Conservation (phyloP, 2,888 invertebrate species). For the Agrochola litura region DNA sequence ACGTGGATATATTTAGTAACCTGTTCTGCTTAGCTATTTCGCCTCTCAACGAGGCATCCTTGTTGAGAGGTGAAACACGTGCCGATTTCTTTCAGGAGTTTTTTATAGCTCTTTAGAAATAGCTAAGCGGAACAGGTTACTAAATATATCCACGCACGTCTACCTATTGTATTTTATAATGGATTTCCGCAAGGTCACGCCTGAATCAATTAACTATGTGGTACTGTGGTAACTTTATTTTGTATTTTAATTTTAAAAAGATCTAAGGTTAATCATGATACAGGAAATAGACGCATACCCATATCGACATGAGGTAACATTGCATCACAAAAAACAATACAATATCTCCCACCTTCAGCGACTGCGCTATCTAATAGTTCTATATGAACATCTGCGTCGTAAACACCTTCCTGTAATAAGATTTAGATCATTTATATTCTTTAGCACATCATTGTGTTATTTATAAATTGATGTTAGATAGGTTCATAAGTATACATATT, state of each 20-base stretch:
- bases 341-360: conserved; percentile 91
- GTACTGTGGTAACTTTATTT: not conserved
- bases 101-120: too few relatives aligned
- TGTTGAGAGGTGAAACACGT: too few relatives aligned
- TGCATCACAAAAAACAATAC: conserved; percentile 93
- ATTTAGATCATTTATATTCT: not conserved
- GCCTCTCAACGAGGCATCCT: too few relatives aligned
- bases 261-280: not conserved
- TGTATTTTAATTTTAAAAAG: not conserved
- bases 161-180: too few relatives aligned
- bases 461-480: not conserved
- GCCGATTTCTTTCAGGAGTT: too few relatives aligned
- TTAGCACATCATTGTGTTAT: not conserved
- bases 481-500: not conserved
- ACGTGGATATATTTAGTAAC: too few relatives aligned
- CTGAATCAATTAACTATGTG: too few relatives aligned
- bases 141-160: too few relatives aligned
- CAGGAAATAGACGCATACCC: conserved; percentile 81
- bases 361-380: conserved; percentile 92
- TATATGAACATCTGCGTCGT: conserved; percentile 92
- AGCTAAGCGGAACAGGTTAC: too few relatives aligned
- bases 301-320: conserved; percentile 91
- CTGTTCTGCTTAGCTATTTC: too few relatives aligned
- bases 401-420: conserved; percentile 91
- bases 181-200: too few relatives aligned